phyloP scores from a whole-genome alignment of 1,140 invertebrate species.

The Ephestia elutella region DNA sequence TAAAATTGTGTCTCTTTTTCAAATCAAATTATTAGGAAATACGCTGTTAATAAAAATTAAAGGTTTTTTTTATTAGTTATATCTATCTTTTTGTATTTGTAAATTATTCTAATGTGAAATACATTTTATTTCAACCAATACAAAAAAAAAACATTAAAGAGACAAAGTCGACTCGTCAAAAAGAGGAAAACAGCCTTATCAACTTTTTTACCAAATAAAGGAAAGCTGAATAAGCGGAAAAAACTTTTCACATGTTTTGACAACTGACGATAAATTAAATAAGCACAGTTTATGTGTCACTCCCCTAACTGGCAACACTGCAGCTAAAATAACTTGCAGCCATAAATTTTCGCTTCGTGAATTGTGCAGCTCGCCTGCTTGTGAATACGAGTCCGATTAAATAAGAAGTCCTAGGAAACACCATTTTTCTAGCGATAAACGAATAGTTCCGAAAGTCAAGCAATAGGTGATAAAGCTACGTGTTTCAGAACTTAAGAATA shows the following conservation, averaged over 20 bases:
- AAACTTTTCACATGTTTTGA: neutral
- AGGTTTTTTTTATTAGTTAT: too few relatives aligned
- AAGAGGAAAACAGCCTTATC: neutral
- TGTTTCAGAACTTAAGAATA: neutral
- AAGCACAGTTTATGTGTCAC: neutral
- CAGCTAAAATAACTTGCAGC: slow-evolving; percentile 21
- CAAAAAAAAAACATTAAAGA: too few relatives aligned
- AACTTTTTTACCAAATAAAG: neutral
- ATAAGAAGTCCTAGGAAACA: slow-evolving; percentile 21
- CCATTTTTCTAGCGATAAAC: slow-evolving; percentile 26
- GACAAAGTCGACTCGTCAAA: too few relatives aligned
- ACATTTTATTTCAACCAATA: too few relatives aligned
- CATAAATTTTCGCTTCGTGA: slow-evolving; percentile 18
- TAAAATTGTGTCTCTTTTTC: too few relatives aligned
- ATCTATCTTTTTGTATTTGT: too few relatives aligned
- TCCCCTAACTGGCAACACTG: slow-evolving; percentile 5
- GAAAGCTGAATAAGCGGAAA: neutral
- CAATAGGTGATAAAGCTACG: neutral
- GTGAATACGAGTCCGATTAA: slow-evolving; percentile 17
- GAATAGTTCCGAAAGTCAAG: neutral
- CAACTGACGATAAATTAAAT: neutral
- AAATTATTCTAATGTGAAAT: too few relatives aligned
- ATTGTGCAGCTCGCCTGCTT: slow-evolving; percentile 18
- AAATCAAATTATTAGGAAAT: too few relatives aligned
- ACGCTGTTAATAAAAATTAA: too few relatives aligned